A percentile compares a stretch with the other conserved stretches of the same genome.
Conservation (phyloP, 2,113 vertebrate species). For the Rhizomys pruinosus region DNA sequence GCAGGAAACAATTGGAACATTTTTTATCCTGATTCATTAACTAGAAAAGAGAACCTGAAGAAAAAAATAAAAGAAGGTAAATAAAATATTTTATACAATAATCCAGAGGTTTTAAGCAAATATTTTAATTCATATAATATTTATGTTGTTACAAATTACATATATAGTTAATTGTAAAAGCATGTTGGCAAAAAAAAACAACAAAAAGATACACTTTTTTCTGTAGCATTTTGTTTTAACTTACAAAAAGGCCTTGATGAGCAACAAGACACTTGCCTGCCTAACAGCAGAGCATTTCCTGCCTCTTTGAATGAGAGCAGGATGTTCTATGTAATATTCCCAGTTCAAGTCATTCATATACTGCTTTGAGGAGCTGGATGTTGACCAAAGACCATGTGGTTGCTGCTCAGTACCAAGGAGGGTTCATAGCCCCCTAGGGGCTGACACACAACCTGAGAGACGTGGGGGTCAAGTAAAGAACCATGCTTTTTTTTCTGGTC, state of each 20-base stretch:
- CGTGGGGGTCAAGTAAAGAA: not conserved
- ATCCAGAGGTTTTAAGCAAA: not conserved
- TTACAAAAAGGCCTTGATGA: slow-evolving; percentile 54
- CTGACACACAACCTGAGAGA: not conserved
- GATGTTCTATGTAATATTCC: slow-evolving; percentile 40
- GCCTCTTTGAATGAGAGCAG: slow-evolving; percentile 36
- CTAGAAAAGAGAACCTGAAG: slow-evolving; percentile 78
- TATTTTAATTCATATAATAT: not conserved
- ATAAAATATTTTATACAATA: slow-evolving; percentile 33
- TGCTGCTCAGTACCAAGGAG: not conserved
- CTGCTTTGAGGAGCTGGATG: not conserved
- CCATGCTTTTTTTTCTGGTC: slow-evolving; percentile 36
- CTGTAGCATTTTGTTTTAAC: slow-evolving; percentile 54
- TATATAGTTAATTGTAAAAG: slow-evolving; percentile 29
- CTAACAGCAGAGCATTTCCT: not conserved
- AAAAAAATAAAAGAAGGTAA: slow-evolving; percentile 92
- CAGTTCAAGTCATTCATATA: not conserved
- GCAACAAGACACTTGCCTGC: slow-evolving; percentile 52
- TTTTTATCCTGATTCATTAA: slow-evolving; percentile 80
- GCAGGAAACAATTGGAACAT: slow-evolving; percentile 86
- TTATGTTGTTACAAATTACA: slow-evolving; percentile 1
- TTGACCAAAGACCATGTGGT: not conserved
- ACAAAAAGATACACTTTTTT: not conserved
- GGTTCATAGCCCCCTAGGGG: not conserved
- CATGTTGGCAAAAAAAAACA: not conserved